Percentiles rank a stretch among this genome's conserved stretches.
Evolutionary conservation across 2,113 vertebrate genomes (phyloP).

Genomic region (Salminus brasiliensis): DNA sequence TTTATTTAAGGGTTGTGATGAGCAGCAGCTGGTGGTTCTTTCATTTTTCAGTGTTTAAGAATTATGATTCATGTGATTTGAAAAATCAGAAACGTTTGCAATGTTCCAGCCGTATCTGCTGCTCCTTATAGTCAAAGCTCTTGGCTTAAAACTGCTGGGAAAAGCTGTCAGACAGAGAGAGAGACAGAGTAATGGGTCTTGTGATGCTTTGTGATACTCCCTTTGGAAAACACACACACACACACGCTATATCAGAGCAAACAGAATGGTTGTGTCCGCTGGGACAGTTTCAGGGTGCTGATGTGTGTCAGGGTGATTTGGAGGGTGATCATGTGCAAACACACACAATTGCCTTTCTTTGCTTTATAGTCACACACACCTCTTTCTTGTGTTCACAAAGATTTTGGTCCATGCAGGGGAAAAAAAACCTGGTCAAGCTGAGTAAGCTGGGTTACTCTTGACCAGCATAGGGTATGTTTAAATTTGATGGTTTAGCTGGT

Average conservation of each 20-base stretch:
- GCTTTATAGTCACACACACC: too few species aligned
- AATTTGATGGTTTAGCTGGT: too few species aligned
- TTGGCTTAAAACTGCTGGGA: background rate
- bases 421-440: too few species aligned
- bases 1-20: background rate
- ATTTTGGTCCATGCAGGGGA: too few species aligned
- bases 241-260: background rate
- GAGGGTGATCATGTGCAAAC: background rate
- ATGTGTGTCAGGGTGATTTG: slow-evolving; percentile 2
- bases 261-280: background rate
- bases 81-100: too few species aligned
- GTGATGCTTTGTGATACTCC: background rate
- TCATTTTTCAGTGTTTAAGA: too few species aligned
- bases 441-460: too few species aligned
- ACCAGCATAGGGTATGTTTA: too few species aligned
- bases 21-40: background rate
- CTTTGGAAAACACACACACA: background rate
- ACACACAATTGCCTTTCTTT: too few species aligned
- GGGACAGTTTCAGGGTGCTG: background rate
- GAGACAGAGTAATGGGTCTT: slow-evolving; percentile 18
- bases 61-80: too few species aligned
- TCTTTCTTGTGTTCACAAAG: too few species aligned
- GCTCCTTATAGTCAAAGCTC: background rate
- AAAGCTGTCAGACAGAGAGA: slow-evolving; percentile 11
- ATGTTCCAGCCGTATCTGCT: background rate